Evolutionary conservation across 2,888 invertebrate genomes (phyloP).

Genomic region (Bombylius discolor): DNA sequence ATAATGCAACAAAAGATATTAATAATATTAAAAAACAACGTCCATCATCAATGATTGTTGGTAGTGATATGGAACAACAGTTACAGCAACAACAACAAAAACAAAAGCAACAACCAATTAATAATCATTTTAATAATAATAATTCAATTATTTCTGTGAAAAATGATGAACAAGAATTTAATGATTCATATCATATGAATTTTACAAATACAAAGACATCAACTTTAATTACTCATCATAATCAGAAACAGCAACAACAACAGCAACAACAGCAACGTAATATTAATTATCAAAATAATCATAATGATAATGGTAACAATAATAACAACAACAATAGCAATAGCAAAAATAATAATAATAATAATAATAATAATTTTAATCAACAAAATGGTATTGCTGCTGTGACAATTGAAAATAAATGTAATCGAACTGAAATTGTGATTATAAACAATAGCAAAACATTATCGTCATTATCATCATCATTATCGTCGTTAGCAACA

Average conservation of each 20-base stretch:
- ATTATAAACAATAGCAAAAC: constrained; percentile 8
- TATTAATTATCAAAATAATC: too few species aligned
- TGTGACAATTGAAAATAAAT: constrained; percentile 5
- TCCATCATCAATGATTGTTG: neutral
- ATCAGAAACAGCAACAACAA: neutral
- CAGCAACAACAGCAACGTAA: neutral
- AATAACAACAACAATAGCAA: neutral
- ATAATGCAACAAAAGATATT: neutral
- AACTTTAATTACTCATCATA: neutral
- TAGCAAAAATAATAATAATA: neutral
- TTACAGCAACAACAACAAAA: neutral
- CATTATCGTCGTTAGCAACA: too few species aligned
- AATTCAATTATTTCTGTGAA: neutral
- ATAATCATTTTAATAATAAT: neutral
- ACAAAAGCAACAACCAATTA: neutral
- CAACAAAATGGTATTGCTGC: neutral
- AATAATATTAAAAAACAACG: neutral
- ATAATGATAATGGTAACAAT: neutral
- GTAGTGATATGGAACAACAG: neutral
- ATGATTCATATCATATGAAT: neutral
- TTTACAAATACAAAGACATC: neutral
- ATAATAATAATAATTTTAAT: neutral
- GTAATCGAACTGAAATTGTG: constrained; percentile 11
- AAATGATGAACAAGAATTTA: neutral
- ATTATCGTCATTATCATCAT: neutral